These are phyloP conservation scores for Cathartes aura DNA, from an alignment of 2,113 vertebrate genomes.

Conservation along the genomic window DNA sequence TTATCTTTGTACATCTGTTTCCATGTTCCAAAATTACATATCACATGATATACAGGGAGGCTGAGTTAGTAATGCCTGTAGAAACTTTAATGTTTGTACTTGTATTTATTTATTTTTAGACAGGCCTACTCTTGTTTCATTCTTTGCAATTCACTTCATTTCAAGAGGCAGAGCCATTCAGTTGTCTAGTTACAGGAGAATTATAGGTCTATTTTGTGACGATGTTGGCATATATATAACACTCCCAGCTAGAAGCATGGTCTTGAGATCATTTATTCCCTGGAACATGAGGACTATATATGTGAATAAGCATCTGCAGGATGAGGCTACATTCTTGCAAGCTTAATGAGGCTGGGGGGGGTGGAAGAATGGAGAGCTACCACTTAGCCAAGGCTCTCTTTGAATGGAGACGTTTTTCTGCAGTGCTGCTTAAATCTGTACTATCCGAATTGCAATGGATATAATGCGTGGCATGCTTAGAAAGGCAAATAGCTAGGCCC, in stretches of 20 bases:
- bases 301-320: not conserved
- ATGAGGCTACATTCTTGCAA: not conserved
- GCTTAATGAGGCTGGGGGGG: not conserved
- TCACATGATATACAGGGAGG: not conserved
- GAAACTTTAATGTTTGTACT: not conserved
- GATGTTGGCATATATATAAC: not conserved
- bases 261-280: not conserved
- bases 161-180: not conserved
- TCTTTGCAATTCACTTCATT: not conserved
- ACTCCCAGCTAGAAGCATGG: not conserved
- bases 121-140: not conserved
- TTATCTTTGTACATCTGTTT: not conserved
- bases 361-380: not conserved
- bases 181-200: not conserved
- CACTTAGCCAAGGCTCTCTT: not conserved
- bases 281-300: not conserved
- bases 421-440: not conserved
- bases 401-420: not conserved
- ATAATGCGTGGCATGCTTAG: not conserved
- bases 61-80: not conserved
- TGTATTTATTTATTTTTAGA: not conserved
- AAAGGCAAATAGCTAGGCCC: not conserved
- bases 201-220: not conserved
- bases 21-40: not conserved
- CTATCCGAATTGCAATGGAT: not conserved